phyloP scores from a whole-genome alignment of 2,888 invertebrate species.

The Dermolepida albohirtum region DNA sequence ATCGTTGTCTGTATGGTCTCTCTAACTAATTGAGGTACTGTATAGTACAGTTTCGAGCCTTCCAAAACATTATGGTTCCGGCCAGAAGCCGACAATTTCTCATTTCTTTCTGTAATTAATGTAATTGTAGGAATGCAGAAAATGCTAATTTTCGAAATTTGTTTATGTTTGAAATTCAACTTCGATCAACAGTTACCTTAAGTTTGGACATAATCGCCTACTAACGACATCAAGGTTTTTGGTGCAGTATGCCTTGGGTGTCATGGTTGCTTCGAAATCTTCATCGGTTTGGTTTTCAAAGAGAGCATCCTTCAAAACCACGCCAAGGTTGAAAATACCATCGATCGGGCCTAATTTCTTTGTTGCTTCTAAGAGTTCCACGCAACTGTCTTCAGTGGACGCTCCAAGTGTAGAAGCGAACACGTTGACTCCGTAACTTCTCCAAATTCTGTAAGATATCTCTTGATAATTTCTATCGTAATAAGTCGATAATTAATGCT shows the following conservation, averaged over 20 bases:
- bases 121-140: too few relatives aligned
- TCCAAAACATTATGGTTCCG: too few relatives aligned
- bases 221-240: constrained; percentile 77
- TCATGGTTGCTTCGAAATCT: constrained; percentile 75
- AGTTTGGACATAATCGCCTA: constrained; percentile 43
- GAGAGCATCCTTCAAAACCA: constrained; percentile 79
- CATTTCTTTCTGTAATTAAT: too few relatives aligned
- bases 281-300: constrained; percentile 82
- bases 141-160: too few relatives aligned
- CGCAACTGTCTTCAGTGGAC: constrained; percentile 76
- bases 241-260: constrained; percentile 83
- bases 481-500: neutral
- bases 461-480: neutral
- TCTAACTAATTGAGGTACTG: too few relatives aligned
- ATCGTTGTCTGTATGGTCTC: too few relatives aligned
- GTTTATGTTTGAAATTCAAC: too few relatives aligned
- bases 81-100: too few relatives aligned
- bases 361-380: constrained; percentile 75
- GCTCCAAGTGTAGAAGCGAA: constrained; percentile 78
- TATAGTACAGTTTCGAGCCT: too few relatives aligned
- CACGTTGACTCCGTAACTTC: constrained; percentile 75
- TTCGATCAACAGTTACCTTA: constrained; percentile 25
- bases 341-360: constrained; percentile 76
- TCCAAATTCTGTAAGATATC: constrained; percentile 71
- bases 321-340: constrained; percentile 91